Base-by-base conservation (phyloP, 2,888 invertebrate genomes). In the Tipula confusa region DNA sequence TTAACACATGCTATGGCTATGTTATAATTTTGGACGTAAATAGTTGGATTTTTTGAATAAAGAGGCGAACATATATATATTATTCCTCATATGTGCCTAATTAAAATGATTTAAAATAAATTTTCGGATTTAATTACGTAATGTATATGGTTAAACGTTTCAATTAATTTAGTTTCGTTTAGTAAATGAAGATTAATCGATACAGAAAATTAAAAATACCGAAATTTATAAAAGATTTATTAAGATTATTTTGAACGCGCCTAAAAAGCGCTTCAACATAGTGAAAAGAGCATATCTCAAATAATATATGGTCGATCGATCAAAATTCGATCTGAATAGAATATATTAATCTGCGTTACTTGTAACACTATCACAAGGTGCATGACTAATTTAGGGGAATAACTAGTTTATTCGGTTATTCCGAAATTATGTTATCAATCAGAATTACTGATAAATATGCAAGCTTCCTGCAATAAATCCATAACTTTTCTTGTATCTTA, bases 121-220 rank as follows among this genome's bases (percentile, higher is more conserved):
- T 24, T 64, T 24, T 64, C 64, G 64, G 11, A 3, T 64, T 64
- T 43, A 24, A 64, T 64, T 64, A 64, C 64, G 64, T 64, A 64
- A 64, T 64, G 64, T n/a, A n/a, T n/a, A n/a, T 64, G 64, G 64
- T 64, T 64, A 64, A 64, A 64, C 64, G 24, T 24, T 64, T 64
- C 24, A 64, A 64, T 64, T 64, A 64, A 64, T 64, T 64, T 9
- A 64, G 24, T 64, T 24, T 64, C 24, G 7, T 64, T 3, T 36
- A n/a, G 64, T 64, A 64, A 64, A 64, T 24, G 64, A 24, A 64
- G 64, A 64, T 64, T 64, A 24, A 64, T 64, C 24, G 64, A 2
- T 24, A 64, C 24, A 64, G 24, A 3, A 64, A 64, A 64, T 24
- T 64, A 64, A 24, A 64, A 64, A 24, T 9, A 64, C 24, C 18